Evolutionary conservation across 2,888 invertebrate genomes (phyloP), one percentile per base, ranked within the genome.

Genomic region (Euplagia quadripunctaria): DNA sequence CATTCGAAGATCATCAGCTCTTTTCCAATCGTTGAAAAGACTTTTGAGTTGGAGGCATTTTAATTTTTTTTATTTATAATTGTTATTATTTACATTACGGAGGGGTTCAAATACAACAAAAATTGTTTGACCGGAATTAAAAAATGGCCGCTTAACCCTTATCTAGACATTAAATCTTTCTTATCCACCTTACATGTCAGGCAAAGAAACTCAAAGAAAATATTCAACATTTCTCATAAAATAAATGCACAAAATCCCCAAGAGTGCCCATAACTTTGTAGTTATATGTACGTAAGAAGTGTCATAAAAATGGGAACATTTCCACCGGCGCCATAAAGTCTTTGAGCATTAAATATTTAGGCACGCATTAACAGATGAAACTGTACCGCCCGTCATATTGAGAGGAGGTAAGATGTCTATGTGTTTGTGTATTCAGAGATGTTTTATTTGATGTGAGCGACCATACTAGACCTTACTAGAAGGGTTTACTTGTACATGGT

Each of bases 281-380:
- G n/a, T 65, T 65, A 43, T 49, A 46, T 65, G 65, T 66, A 66
- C 31, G 49, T 31, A 31, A 6, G 46, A 3, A 17, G 41, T 49
- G 51, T 41, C 67, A 42, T 67, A 66, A 31, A 16, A 41, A 46
- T 46, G 43, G 17, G 9, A 17, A 11, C 17, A 31, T 14, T 11
- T 4, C n/a, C 11, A 52, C 41, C 4, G 66, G 17, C 41, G 67
- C 52, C 41, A 1, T 52, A 20, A 16, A 6, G 66, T 66, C 66
- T 66, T 12, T 8, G 3, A 20, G 7, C 67, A 55, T 68, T 52
- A 52, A 52, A 68, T 68, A 68, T 68, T 52, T 68, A 68, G 55
- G 12, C 67, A 11, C 52, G 42, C 67, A 68, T 68, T 68, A 68
- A 55, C 42, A 68, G 55, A 68, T 68, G 52, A 68, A 68, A 55